Base-by-base conservation (phyloP, 1,140 invertebrate genomes). In the Tetraneura akinire region DNA sequence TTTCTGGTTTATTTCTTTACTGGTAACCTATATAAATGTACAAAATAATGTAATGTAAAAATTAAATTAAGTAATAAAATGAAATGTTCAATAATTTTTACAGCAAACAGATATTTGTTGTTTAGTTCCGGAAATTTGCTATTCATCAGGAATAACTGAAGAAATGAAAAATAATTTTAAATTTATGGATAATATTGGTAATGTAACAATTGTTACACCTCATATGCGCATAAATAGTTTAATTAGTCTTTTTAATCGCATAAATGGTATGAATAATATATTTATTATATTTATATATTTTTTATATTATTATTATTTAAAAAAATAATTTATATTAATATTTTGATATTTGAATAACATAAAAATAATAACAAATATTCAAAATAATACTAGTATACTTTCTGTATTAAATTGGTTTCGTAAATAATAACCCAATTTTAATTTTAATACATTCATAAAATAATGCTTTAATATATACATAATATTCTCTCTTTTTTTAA, bases 161-260 rank as follows among this genome's bases (percentile, higher is more conserved):
- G 86, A 85, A 45, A 88, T 91, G 82, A 85, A 82, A 70, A 83
- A 80, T 16, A 87, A 91, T 82, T 89, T 87, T 83, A 84, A 85
- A 82, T 85, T 96, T 0, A 96, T 96, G 93, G 92, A 91, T 84
- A 94, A 95, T 83, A 88, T 98, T 3, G 90, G 91, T 0, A 84
- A 85, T 0, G 90, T 93, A 81, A 97, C 94, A 0, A 87, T 92
- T 81, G 87, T 97, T 1, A 89, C 89, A 0, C 96, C 96, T 0
- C 88, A 90, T 78, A 89, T 92, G 82, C 86, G 94, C 18, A 78
- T 73, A 70, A 21, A 14, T 18, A 21, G 78, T 3, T 64, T 80
- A 13, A 3, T 66, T 45, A 37, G 80, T 73, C 80, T 73, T 53
- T 26, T 81, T 3, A 45, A 68, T 42, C 66, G 78, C 23, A 70